Evolutionary conservation across 1,140 invertebrate genomes (phyloP), one percentile per base, ranked within the genome.

Genomic region (Pseudomyrmex sp.): DNA sequence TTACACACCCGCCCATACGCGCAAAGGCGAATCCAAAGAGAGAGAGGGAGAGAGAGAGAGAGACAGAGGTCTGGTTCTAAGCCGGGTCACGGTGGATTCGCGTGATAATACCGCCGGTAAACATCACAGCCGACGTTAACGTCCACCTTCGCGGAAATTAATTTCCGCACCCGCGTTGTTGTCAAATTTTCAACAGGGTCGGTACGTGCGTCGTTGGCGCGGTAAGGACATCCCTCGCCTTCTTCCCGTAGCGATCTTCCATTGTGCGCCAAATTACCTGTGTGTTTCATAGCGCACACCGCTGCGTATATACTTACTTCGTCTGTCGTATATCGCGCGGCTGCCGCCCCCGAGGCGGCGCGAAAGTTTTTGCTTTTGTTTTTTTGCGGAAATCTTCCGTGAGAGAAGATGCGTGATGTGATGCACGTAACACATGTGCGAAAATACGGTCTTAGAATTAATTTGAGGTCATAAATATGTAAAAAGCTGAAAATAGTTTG

Each of bases 121-220:
- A 35, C 35, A 35, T 35, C 23, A 77, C 23, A 77, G 35, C 59
- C n/a, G 65, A 23, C 63, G 63, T 75, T 75, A 83, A 56, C 35
- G 35, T 8, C 18, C 63, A 46, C 54, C 63, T 66, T 56, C 46
- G 46, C 73, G 68, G 63, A 88, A 86, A 90, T 88, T 88, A 86
- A 88, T 86, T 88, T 88, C 76, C 68, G 70, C 68, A 46, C n/a
- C 9, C 12, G 23, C 44, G 54, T 59, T 70, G 35, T 76, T 82
- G 66, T 84, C 76, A 85, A 90, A 89, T 85, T 88, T 84, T 70
- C 69, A 35, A 20, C 58, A 35, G 15, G 0, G 58, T 35, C 20
- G 44, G 20, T 61, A 46, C 52, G 75, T 59, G 73, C 76, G 35
- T 66, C 63, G 48, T 20, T 23, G 26, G 23, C 44, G 54, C 23